Evolutionary conservation across 2,113 vertebrate species (phyloP).

Genomic region (Leptobrachium leishanense): DNA sequence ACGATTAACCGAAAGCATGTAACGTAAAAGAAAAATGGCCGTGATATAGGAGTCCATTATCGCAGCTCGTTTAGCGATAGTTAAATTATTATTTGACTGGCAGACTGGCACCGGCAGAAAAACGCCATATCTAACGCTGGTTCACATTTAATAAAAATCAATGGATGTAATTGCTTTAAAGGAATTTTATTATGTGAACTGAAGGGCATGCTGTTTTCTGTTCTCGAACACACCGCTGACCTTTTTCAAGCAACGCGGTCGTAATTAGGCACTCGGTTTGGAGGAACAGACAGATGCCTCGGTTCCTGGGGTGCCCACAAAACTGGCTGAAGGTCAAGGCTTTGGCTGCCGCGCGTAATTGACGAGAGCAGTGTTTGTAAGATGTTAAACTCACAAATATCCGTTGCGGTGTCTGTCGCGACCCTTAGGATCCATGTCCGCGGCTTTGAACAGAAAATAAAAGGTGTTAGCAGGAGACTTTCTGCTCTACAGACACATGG

Average conservation of each 20-base stretch:
- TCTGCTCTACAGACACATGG: background rate
- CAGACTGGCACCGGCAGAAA: constrained; percentile 48
- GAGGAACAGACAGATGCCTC: constrained; percentile 30
- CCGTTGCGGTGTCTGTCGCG: constrained; percentile 2
- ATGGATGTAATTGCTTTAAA: constrained; percentile 57
- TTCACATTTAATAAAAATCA: constrained; percentile 63
- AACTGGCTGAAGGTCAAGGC: constrained; percentile 38
- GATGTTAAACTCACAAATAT: constrained; percentile 12
- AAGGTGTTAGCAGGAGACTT: background rate
- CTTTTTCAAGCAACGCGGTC: constrained; percentile 8
- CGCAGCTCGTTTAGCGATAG: constrained; percentile 45
- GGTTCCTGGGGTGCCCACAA: constrained; percentile 19
- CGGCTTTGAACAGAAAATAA: background rate
- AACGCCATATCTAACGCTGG: constrained; percentile 54
- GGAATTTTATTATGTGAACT: constrained; percentile 48
- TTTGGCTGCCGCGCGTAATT: constrained; percentile 10
- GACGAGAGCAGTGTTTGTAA: constrained; percentile 24
- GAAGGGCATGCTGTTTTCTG: constrained; percentile 41
- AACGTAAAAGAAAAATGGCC: constrained; percentile 17
- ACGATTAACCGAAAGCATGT: constrained; percentile 48
- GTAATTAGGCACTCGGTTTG: constrained; percentile 41
- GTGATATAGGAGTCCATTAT: constrained; percentile 55
- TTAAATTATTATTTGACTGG: constrained; percentile 58
- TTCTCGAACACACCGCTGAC: constrained; percentile 10
- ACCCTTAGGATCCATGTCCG: background rate